A percentile compares a stretch with the other conserved stretches of the same genome.
Conservation (phyloP, 2,113 vertebrate genomes). For the Chaetura pelagica region DNA sequence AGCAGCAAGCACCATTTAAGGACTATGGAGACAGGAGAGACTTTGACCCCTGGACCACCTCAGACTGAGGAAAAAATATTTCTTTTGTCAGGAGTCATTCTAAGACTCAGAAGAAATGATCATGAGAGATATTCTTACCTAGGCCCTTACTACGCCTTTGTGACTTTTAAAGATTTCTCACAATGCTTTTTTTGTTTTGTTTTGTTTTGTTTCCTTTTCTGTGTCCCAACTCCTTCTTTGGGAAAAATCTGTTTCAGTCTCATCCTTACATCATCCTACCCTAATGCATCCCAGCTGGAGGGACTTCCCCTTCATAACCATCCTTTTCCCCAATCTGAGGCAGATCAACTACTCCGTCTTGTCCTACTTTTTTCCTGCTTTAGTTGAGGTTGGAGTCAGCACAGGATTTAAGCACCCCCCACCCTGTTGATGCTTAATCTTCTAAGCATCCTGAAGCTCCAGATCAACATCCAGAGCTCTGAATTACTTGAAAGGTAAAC, state of each 20-base stretch:
- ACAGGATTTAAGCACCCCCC: neutral
- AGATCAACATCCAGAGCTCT: neutral
- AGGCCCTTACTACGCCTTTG: neutral
- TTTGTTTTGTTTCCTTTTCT: neutral
- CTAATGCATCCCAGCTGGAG: constrained; percentile 51
- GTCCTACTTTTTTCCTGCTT: neutral
- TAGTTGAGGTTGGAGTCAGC: neutral
- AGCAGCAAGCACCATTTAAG: constrained; percentile 55
- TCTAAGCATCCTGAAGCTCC: neutral
- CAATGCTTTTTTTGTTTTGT: neutral
- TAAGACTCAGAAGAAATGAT: neutral
- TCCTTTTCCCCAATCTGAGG: neutral
- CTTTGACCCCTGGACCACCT: constrained; percentile 47
- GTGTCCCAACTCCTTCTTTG: constrained; percentile 58
- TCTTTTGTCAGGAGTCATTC: neutral
- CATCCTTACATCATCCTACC: constrained; percentile 48
- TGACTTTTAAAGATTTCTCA: constrained; percentile 13
- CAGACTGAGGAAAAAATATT: neutral
- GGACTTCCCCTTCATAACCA: constrained; percentile 29
- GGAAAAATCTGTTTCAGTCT: constrained; percentile 33
- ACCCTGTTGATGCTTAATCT: neutral
- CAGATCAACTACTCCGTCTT: neutral
- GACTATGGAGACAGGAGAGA: constrained; percentile 1
- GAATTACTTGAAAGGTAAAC: neutral
- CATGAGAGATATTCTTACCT: neutral